These are phyloP conservation scores for Madoqua kirkii DNA, from an alignment of 2,113 vertebrate genomes.

Conservation along the genomic window DNA sequence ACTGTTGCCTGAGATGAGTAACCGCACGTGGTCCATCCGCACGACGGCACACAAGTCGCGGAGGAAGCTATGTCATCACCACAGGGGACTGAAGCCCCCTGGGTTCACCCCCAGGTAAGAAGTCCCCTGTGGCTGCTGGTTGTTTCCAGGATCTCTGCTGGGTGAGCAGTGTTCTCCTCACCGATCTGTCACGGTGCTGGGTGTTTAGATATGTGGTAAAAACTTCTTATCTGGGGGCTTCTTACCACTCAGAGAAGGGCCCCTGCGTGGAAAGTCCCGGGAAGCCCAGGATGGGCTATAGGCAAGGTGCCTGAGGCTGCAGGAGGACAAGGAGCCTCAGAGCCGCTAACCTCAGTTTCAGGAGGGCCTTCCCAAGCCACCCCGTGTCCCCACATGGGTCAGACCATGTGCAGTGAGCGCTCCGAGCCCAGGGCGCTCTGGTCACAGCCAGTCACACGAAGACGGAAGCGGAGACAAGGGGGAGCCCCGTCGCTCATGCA, in stretches of 20 bases:
- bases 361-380: neutral
- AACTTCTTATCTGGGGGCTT: too few relatives aligned
- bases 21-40: fast-evolving
- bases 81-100: neutral
- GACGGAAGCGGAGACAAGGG: neutral
- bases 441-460: neutral
- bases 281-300: neutral
- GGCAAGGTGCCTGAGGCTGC: neutral
- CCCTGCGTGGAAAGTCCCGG: neutral
- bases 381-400: neutral
- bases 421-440: neutral
- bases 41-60: fast-evolving
- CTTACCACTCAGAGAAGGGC: too few relatives aligned
- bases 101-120: too few relatives aligned
- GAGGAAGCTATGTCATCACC: fast-evolving
- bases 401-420: fast-evolving
- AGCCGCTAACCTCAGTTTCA: neutral
- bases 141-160: too few relatives aligned
- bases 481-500: neutral
- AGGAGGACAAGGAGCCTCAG: neutral
- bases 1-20: fast-evolving
- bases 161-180: too few relatives aligned
- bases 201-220: too few relatives aligned
- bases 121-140: too few relatives aligned
- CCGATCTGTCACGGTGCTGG: too few relatives aligned